These are phyloP conservation scores for Tiaroga cobitis DNA, from an alignment of 2,797 vertebrate species.

Conservation along the genomic window DNA sequence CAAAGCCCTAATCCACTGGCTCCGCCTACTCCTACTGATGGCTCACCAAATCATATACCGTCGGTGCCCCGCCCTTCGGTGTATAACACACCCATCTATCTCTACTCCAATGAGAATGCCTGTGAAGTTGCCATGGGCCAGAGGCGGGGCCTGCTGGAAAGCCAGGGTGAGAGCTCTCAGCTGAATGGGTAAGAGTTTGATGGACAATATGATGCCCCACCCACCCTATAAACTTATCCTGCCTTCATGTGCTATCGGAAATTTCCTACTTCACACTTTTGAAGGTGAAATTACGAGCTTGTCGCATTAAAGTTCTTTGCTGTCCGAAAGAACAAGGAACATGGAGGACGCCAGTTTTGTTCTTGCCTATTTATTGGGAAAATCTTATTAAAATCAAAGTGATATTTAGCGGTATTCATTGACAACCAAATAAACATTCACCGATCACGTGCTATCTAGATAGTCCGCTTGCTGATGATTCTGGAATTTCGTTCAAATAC, in stretches of 20 bases:
- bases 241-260: background rate
- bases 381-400: background rate
- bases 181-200: slow-evolving; percentile 88
- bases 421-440: background rate
- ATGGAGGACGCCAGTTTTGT: background rate
- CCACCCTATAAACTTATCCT: background rate
- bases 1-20: slow-evolving; percentile 35
- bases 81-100: slow-evolving; percentile 85
- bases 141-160: slow-evolving; percentile 87
- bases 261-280: background rate
- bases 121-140: slow-evolving; percentile 88
- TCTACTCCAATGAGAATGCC: slow-evolving; percentile 82
- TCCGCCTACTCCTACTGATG: slow-evolving; percentile 56
- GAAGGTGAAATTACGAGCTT: background rate
- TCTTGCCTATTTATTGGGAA: background rate
- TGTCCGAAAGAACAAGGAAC: background rate
- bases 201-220: background rate
- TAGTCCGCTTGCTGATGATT: background rate
- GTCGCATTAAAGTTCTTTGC: background rate
- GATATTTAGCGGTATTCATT: background rate
- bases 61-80: slow-evolving; percentile 84
- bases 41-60: slow-evolving; percentile 29
- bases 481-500: background rate
- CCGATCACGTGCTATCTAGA: background rate
- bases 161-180: slow-evolving; percentile 84